Base-by-base conservation (phyloP, 2,797 vertebrate species). In the Podargus strigoides region DNA sequence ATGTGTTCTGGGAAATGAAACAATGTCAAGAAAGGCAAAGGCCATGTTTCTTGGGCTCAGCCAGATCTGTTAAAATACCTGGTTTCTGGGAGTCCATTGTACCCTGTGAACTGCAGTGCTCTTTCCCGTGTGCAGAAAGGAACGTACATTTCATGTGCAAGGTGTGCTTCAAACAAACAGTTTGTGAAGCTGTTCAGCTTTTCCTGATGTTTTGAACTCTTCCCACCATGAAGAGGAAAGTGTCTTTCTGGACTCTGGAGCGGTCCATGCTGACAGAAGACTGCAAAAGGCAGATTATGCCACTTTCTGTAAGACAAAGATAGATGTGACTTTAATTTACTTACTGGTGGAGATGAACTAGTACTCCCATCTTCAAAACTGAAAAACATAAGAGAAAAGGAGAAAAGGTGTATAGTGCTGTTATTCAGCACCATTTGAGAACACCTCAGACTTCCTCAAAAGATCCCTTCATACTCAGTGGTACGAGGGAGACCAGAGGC, bases 121-220 rank as follows among this genome's bases (percentile, higher is more conserved):
- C 41, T 58, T 84, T 39, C 27, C 52, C 4, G 3, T 30, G 22
- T 72, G 44, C 32, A 28, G n/a, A 59, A 44, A 80, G 21, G 6
- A 76, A 34, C 0, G 0, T 8, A 14, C 19, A 22, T 37, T 77
- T 32, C 37, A 30, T 3, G 0, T 34, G 16, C 19, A 63, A 72
- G 26, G 20, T 2, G 2, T n/a, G 12, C 53, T 79, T 87, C 41
- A 63, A 72, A 47, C 10, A 10, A 80, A 30, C 32, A n/a, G n/a
- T 63, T 37, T 68, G 26, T 68, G 42, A 63, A 81, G 44, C 12
- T 41, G 9, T 69, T 72, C 26, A 27, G 15, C 9, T 36, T 44
- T 63, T 86, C 34, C 20, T 83, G 23, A 10, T 44, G 68, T 73
- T 84, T 68, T 60, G 41, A 77, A 17, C 15, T 59, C 22, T 70